Evolutionary conservation across 2,888 invertebrate genomes (phyloP).

Genomic region (Emmelina monodactyla): DNA sequence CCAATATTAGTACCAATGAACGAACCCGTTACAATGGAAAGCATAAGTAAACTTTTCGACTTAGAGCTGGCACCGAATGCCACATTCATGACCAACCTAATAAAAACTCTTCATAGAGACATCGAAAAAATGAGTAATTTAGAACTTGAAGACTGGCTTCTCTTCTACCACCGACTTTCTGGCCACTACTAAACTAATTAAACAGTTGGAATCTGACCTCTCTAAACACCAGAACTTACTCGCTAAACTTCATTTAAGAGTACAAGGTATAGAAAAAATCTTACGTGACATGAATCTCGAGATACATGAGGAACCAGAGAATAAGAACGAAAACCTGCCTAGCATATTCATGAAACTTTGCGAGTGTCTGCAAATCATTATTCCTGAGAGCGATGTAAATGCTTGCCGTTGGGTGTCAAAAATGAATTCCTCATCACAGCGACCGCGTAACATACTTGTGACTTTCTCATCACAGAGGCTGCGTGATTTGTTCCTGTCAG

Average conservation of each 20-base stretch:
- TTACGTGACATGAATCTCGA: conserved; percentile 3
- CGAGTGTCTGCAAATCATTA: neutral
- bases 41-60: neutral
- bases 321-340: neutral
- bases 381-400: neutral
- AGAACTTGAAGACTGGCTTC: conserved; percentile 1
- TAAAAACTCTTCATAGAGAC: conserved; percentile 1
- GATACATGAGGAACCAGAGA: conserved; percentile 1
- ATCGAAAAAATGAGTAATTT: neutral
- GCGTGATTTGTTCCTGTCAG: conserved; percentile 7
- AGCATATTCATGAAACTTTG: conserved; percentile 1
- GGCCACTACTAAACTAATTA: neutral
- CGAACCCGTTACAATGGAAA: too few relatives aligned
- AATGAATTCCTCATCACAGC: neutral
- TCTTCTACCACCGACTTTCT: conserved; percentile 1
- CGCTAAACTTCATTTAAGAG: neutral
- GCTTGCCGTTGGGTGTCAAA: conserved; percentile 1
- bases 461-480: conserved; percentile 5
- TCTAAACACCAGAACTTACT: neutral
- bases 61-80: neutral
- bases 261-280: conserved; percentile 1
- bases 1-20: too few relatives aligned
- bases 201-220: neutral
- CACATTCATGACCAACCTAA: neutral
- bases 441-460: conserved; percentile 2